These are phyloP conservation scores for Tigriopus californicus DNA, from an alignment of 2,888 invertebrate species.

Conservation along the genomic window DNA sequence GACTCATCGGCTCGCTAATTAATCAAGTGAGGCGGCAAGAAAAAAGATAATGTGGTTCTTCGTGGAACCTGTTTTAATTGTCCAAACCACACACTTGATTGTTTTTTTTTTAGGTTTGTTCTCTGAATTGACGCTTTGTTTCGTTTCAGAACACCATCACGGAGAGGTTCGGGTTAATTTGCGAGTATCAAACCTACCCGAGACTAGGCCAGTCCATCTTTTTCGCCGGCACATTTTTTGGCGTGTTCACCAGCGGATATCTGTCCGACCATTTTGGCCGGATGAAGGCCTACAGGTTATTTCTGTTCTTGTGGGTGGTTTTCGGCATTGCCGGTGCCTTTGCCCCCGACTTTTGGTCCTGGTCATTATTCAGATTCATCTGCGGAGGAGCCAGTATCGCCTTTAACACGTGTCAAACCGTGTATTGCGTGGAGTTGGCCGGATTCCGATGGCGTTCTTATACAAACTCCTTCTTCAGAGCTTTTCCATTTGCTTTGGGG, in stretches of 20 bases:
- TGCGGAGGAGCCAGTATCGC: too few relatives aligned
- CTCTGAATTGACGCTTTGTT: too few relatives aligned
- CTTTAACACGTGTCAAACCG: too few relatives aligned
- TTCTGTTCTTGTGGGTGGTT: constrained; percentile 50
- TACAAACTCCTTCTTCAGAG: background rate
- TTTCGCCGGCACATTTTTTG: background rate
- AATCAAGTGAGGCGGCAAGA: too few relatives aligned
- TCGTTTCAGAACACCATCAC: background rate
- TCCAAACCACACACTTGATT: too few relatives aligned
- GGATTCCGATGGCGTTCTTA: too few relatives aligned
- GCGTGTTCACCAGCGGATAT: background rate
- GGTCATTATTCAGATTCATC: constrained; percentile 50
- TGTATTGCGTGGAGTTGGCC: too few relatives aligned
- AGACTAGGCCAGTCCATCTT: background rate
- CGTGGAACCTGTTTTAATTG: too few relatives aligned
- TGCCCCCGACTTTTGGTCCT: constrained; percentile 48
- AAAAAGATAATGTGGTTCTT: too few relatives aligned
- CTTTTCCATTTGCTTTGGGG: background rate
- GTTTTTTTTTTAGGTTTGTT: too few relatives aligned
- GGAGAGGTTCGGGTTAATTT: background rate
- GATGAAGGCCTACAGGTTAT: constrained; percentile 60
- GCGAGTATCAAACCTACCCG: background rate
- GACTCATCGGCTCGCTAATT: too few relatives aligned
- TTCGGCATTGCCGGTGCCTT: constrained; percentile 61
- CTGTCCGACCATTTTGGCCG: background rate